A percentile compares a stretch with the other conserved stretches of the same genome.
These are phyloP conservation scores for Ennomos fuscantarius DNA, from an alignment of 2,888 invertebrate genomes.

Conservation along the genomic window DNA sequence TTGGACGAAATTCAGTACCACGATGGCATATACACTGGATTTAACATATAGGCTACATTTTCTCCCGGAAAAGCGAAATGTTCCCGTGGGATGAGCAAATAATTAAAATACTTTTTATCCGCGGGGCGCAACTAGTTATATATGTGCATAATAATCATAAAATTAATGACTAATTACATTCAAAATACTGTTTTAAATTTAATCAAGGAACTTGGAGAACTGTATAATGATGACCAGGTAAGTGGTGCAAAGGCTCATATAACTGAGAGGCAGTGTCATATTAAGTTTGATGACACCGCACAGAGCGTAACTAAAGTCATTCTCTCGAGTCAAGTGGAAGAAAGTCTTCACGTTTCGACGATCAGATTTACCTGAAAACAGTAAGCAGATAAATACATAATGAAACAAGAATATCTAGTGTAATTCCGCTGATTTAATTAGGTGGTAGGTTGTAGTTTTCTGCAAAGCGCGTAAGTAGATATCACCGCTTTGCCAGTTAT, in stretches of 20 bases:
- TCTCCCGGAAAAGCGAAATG: no score
- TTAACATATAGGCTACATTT: no score
- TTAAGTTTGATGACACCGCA: constrained; percentile 68
- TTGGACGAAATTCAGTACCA: no score
- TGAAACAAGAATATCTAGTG: no score
- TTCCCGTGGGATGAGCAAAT: no score
- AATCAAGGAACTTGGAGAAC: constrained; percentile 74
- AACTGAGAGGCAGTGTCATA: constrained; percentile 73
- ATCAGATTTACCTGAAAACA: constrained; percentile 63
- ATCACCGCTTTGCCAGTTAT: no score
- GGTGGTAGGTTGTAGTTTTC: no score
- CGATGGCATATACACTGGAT: no score
- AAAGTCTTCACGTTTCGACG: constrained; percentile 71
- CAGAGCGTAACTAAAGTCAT: constrained; percentile 66
- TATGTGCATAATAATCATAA: neutral
- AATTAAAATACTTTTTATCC: no score
- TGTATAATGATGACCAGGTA: constrained; percentile 74
- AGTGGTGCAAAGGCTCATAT: constrained; percentile 69
- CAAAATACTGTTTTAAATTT: neutral
- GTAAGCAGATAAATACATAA: neutral
- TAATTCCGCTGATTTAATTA: no score
- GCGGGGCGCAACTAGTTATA: no score
- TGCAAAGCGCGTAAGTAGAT: no score
- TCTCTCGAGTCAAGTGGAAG: constrained; percentile 65
- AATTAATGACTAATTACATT: neutral